These are phyloP conservation scores for Budorcas taxicolor DNA, from an alignment of 2,113 vertebrate species.

Conservation along the genomic window DNA sequence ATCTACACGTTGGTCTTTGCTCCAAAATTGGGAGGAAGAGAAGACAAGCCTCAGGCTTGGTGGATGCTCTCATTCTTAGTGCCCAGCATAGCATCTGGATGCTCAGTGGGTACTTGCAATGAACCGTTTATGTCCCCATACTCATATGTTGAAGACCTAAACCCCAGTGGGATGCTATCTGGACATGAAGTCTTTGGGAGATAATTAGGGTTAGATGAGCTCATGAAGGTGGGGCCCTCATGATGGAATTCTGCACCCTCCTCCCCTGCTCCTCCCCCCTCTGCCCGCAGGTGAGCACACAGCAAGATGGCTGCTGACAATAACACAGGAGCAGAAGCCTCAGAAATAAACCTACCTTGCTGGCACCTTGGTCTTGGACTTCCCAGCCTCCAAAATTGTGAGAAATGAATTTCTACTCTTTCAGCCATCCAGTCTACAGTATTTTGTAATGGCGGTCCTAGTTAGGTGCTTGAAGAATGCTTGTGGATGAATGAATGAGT, in stretches of 20 bases:
- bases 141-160: neutral
- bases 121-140: neutral
- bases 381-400: neutral
- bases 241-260: neutral
- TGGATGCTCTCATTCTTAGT: fast-evolving
- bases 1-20: neutral
- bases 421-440: too few relatives aligned
- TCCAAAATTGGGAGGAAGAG: neutral
- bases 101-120: too few relatives aligned
- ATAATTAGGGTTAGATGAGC: neutral
- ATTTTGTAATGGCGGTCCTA: neutral
- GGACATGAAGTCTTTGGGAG: neutral
- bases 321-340: neutral
- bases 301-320: neutral
- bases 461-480: neutral
- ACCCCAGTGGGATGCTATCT: neutral
- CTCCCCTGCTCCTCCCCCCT: fast-evolving
- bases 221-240: neutral
- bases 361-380: neutral
- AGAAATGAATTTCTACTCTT: neutral
- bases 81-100: neutral
- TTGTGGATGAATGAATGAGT: neutral
- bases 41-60: neutral
- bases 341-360: neutral
- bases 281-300: fast-evolving